Conservation (phyloP, 1,140 invertebrate species). For the Meteorus sp. region DNA sequence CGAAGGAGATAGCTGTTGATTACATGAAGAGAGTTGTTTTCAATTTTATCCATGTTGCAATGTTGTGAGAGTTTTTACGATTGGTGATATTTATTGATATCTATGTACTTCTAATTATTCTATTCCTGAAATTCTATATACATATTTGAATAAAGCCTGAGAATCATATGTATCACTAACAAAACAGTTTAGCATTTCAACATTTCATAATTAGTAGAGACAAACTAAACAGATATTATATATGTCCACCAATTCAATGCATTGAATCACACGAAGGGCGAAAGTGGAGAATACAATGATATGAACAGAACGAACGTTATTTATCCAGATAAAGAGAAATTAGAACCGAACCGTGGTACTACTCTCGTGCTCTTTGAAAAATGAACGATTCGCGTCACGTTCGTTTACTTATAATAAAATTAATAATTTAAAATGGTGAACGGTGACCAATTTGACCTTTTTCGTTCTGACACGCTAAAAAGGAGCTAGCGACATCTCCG, state of each 20-base stretch:
- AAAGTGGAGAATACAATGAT: background rate
- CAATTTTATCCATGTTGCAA: background rate
- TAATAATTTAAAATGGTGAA: conserved; percentile 58
- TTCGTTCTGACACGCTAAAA: conserved; percentile 61
- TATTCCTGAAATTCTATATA: too few species aligned
- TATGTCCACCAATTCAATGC: too few species aligned
- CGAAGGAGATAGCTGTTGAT: background rate
- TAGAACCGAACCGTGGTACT: conserved; percentile 11
- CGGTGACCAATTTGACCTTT: conserved; percentile 62
- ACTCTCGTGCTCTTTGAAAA: conserved; percentile 59
- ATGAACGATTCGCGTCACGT: conserved; percentile 46
- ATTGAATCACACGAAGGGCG: too few species aligned
- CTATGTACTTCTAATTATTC: too few species aligned
- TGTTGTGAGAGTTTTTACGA: too few species aligned
- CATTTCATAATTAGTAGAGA: too few species aligned
- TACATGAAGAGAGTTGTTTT: background rate
- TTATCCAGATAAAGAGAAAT: conserved; percentile 20
- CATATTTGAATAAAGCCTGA: too few species aligned
- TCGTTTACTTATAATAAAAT: conserved; percentile 27
- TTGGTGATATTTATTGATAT: too few species aligned
- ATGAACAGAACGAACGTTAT: conserved; percentile 12
- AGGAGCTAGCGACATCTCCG: conserved; percentile 61
- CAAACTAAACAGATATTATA: too few species aligned
- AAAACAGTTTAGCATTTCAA: too few species aligned
- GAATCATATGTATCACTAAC: too few species aligned